Evolutionary conservation across 2,113 vertebrate species (phyloP), one percentile per base, ranked within the genome.

Genomic region (Prietella phreatophila): DNA sequence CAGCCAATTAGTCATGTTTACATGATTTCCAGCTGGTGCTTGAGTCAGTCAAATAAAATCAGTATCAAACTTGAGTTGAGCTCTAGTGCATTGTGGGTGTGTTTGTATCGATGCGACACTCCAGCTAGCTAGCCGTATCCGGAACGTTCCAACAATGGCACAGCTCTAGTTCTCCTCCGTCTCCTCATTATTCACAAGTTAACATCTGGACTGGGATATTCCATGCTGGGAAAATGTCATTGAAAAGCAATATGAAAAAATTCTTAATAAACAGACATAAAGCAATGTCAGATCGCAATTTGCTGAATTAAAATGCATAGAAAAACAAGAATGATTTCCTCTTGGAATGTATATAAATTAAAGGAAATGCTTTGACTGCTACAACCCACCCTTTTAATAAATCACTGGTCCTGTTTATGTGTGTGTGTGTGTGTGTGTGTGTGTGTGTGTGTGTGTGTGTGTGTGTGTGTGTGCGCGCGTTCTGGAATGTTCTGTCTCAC

Each of bases 1-100:
- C 67, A 82, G 73, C 83, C 88, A 85, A 88, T 88, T 88, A 85
- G 76, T 69, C 83, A 69, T 88, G 88, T 85, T 88, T 88, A 88
- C 83, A 85, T 85, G 78, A 85, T 85, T 79, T 84, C 84, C 63
- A 85, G 84, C 50, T 88, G 82, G 58, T 65, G 84, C 71, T 88
- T 82, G 50, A 42, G 80, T 53, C 53, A 88, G 87, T 78, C 82
- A 80, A 47, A 65, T 75, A 53, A 56, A 80, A 88, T 88, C 79
- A 85, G 78, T 22, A 85, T 88, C 88, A 88, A 85, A 88, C 42
- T 30, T 6, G 33, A 65, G 87, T 58, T 36, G 63, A 50, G 61
- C 56, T 61, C 33, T 14, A 22, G 4, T 27, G 56, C 30, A 25
- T 27, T 9, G 27, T 2, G 20, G n/a, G 53, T 39, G 4, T 73